Conservation (phyloP, 2,888 invertebrate genomes). For the Parnassius orleans region DNA sequence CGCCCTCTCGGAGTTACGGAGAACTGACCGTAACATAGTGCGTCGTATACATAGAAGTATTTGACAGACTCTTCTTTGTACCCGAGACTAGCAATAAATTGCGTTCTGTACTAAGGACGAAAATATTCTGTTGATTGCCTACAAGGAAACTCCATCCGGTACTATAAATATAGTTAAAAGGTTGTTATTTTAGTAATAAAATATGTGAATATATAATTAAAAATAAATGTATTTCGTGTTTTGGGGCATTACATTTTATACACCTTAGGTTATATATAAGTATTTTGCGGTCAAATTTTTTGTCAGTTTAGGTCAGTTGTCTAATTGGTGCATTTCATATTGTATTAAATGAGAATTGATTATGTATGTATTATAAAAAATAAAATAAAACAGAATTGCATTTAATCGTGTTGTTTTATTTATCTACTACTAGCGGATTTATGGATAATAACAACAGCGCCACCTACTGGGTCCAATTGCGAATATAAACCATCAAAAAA, state of each 20-base stretch:
- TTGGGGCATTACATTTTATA: no score
- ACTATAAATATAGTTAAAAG: slow-evolving; percentile 4
- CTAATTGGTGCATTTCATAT: not conserved
- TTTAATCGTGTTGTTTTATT: slow-evolving; percentile 19
- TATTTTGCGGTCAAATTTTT: no score
- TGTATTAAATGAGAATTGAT: not conserved
- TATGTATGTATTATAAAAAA: slow-evolving; percentile 5
- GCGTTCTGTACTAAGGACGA: not conserved
- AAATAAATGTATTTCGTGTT: no score
- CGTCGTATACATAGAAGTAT: no score
- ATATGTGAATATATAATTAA: not conserved
- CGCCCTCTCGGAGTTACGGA: no score
- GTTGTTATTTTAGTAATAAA: slow-evolving; percentile 22
- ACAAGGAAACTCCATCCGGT: not conserved
- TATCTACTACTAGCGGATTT: not conserved
- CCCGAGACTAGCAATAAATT: not conserved
- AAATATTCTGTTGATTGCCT: not conserved
- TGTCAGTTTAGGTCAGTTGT: not conserved
- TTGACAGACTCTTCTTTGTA: not conserved
- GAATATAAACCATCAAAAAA: no score
- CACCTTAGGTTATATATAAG: no score
- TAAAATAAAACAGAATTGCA: slow-evolving; percentile 19
- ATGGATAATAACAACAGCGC: no score
- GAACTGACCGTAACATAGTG: no score
- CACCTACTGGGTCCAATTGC: no score